Percentiles rank a stretch among this genome's conserved stretches.
These are phyloP conservation scores for Aix galericulata DNA, from an alignment of 2,113 vertebrate genomes.

Conservation along the genomic window DNA sequence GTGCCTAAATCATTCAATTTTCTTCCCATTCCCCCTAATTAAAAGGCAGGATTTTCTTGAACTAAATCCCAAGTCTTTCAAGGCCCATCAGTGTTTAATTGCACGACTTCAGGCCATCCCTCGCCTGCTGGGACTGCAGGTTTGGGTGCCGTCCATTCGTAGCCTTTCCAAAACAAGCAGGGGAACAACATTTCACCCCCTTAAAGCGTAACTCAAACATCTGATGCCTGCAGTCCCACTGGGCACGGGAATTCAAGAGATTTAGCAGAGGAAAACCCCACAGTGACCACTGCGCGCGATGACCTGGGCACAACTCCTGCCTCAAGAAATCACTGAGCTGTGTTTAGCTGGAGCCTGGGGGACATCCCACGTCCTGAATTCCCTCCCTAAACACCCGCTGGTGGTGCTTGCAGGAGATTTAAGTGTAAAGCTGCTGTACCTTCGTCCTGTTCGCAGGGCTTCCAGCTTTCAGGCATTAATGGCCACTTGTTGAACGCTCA, in stretches of 20 bases:
- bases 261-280: background rate
- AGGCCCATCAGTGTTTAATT: background rate
- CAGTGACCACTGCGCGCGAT: background rate
- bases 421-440: background rate
- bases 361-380: background rate
- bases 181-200: background rate
- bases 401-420: background rate
- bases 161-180: background rate
- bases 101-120: background rate
- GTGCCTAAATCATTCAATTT: background rate
- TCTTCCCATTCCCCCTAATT: background rate
- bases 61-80: background rate
- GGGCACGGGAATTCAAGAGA: background rate
- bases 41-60: background rate
- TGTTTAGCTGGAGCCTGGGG: background rate
- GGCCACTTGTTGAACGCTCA: background rate
- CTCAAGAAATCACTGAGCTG: background rate
- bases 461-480: background rate
- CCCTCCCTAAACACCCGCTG: background rate
- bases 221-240: background rate
- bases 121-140: background rate
- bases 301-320: background rate
- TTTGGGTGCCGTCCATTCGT: background rate
- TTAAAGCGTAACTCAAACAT: background rate
- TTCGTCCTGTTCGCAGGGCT: background rate